phyloP scores from a whole-genome alignment of 2,888 invertebrate species.

The Lacanobia oleracea region DNA sequence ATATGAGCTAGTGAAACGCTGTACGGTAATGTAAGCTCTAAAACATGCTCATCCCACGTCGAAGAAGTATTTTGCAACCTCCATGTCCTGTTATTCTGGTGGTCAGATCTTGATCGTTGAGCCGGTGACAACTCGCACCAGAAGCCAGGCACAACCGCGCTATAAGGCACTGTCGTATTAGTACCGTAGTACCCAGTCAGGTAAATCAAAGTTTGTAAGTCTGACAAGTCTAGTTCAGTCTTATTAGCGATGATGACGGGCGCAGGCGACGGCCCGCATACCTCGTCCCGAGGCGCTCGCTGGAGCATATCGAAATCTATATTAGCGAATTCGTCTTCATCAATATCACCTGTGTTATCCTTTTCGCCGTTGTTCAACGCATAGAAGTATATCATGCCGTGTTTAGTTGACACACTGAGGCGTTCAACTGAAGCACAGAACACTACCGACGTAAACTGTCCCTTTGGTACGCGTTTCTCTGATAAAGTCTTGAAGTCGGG shows the following conservation, averaged over 20 bases:
- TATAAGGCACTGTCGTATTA: constrained; percentile 91
- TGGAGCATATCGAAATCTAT: constrained; percentile 87
- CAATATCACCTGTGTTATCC: constrained; percentile 93
- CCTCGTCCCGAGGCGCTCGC: constrained; percentile 81
- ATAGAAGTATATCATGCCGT: constrained; percentile 96
- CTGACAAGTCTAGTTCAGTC: constrained; percentile 89
- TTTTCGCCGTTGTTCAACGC: constrained; percentile 93
- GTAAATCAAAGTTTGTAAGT: constrained; percentile 93
- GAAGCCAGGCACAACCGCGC: constrained; percentile 97
- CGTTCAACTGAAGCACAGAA: constrained; percentile 97
- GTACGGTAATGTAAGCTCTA: constrained; percentile 96
- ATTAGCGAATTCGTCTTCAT: constrained; percentile 92
- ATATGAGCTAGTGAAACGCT: constrained; percentile 96
- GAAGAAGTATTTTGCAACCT: constrained; percentile 96
- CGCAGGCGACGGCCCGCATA: constrained; percentile 75
- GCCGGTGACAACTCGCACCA: constrained; percentile 98
- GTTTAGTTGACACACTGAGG: constrained; percentile 95
- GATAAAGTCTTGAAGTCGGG: constrained; percentile 93
- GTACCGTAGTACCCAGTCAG: constrained; percentile 94
- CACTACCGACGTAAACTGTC: constrained; percentile 95
- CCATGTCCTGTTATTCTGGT: constrained; percentile 97
- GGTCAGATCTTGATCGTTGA: constrained; percentile 96
- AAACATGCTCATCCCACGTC: constrained; percentile 98
- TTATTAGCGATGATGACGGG: constrained; percentile 91
- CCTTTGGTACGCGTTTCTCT: constrained; percentile 92